Percentiles rank a stretch among this genome's conserved stretches.
Evolutionary conservation across 2,888 invertebrate genomes (phyloP).

Genomic region (Desoria tigrina): DNA sequence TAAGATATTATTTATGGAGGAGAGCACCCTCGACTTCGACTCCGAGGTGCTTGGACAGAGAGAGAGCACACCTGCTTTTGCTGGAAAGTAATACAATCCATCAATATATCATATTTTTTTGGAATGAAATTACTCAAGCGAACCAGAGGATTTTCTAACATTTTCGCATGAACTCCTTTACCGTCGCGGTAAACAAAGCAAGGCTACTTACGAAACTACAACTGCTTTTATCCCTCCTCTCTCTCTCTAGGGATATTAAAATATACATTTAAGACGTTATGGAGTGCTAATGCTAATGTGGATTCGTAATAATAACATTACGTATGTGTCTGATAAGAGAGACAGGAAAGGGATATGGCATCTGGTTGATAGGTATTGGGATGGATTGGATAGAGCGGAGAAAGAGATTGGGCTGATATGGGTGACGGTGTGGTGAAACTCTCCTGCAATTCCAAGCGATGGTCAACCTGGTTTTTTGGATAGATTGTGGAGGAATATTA

Average conservation of each 20-base stretch:
- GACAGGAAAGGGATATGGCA: conserved; percentile 4
- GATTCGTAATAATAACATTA: background rate
- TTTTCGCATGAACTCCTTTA: conserved; percentile 10
- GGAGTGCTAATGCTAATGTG: conserved; percentile 1
- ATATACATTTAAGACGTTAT: background rate
- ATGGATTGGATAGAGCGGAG: background rate
- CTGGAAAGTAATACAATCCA: conserved; percentile 24
- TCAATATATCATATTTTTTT: conserved; percentile 22
- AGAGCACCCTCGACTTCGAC: too few relatives aligned
- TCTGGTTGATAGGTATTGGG: background rate
- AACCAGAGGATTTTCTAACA: conserved; percentile 20
- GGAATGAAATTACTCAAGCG: conserved; percentile 19
- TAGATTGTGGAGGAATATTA: background rate
- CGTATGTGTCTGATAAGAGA: background rate
- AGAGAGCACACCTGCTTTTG: conserved; percentile 10
- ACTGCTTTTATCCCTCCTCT: too few relatives aligned
- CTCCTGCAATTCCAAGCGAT: too few relatives aligned
- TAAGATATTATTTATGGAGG: too few relatives aligned
- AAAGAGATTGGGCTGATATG: background rate
- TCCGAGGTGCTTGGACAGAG: too few relatives aligned
- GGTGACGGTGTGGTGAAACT: background rate
- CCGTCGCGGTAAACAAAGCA: conserved; percentile 9
- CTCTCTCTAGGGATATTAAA: background rate
- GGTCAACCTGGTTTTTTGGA: background rate
- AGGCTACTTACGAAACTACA: background rate